Evolutionary conservation across 2,797 vertebrate species (phyloP).

Genomic region (Mus caroli): DNA sequence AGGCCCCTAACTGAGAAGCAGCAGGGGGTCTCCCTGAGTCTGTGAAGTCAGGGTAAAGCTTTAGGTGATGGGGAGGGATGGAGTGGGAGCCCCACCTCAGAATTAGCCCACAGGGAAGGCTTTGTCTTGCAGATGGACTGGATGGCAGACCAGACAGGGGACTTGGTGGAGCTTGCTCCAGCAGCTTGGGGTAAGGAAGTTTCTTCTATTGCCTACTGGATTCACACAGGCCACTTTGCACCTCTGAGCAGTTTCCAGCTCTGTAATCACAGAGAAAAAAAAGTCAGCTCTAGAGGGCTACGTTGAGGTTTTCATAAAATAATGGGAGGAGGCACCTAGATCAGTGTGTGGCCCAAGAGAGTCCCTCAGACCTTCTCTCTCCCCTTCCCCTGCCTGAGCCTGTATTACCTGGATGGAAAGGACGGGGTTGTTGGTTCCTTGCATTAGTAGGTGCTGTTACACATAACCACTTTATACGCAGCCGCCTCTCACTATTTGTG

Average conservation of each 20-base stretch:
- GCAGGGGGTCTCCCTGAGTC: neutral
- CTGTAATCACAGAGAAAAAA: constrained; percentile 19
- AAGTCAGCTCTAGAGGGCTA: neutral
- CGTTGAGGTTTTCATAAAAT: neutral
- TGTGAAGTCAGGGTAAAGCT: neutral
- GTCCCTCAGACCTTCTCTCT: neutral
- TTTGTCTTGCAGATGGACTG: neutral
- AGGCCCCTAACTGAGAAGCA: neutral
- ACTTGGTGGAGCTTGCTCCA: neutral
- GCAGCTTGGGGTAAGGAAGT: neutral
- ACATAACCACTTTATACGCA: constrained; percentile 34
- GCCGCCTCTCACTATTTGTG: neutral
- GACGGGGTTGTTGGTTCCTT: neutral
- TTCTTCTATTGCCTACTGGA: neutral
- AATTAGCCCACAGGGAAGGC: neutral
- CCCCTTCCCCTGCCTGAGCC: neutral
- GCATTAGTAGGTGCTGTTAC: neutral
- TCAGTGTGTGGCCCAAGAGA: neutral
- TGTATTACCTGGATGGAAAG: neutral
- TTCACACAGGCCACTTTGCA: neutral
- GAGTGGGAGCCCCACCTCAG: neutral
- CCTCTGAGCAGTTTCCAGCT: neutral
- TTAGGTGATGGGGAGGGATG: neutral
- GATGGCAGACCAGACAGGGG: neutral
- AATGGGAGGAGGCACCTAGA: neutral